A percentile compares a stretch with the other conserved stretches of the same genome.
Conservation (phyloP, 1,140 invertebrate species). For the Drosophila trapezifrons region DNA sequence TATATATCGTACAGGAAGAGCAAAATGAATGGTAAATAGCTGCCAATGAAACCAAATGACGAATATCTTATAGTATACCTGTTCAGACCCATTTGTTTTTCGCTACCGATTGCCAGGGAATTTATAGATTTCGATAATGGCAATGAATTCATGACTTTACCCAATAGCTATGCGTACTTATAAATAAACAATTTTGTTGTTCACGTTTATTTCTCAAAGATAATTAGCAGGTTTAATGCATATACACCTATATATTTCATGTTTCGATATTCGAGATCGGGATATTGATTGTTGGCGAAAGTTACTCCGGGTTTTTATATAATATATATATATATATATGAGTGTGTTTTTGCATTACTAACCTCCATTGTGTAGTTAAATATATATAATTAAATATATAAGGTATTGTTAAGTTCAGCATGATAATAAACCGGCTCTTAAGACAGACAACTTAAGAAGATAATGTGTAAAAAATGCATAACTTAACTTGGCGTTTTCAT, state of each 20-base stretch:
- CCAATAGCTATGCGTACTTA: constrained; percentile 5
- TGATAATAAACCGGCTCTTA: background rate
- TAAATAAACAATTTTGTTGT: constrained; percentile 4
- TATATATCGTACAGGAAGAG: constrained; percentile 17
- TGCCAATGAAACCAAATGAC: constrained; percentile 2
- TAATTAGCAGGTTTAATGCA: constrained; percentile 16
- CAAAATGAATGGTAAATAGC: background rate
- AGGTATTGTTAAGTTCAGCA: background rate
- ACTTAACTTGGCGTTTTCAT: background rate
- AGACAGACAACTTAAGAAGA: background rate
- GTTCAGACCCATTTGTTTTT: background rate
- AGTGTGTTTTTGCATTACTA: background rate
- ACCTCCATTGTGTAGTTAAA: background rate
- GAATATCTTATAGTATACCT: constrained; percentile 4
- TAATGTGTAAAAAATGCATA: background rate
- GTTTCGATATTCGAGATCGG: background rate
- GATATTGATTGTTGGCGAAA: constrained; percentile 8
- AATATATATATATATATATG: background rate
- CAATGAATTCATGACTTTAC: background rate
- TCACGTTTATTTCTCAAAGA: constrained; percentile 1
- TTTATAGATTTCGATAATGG: constrained; percentile 16
- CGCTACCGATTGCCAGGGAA: constrained; percentile 5
- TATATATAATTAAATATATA: background rate
- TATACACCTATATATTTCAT: background rate
- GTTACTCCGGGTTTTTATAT: constrained; percentile 1